Conservation (phyloP, 2,888 invertebrate genomes). For the Drosophila lacicola region DNA sequence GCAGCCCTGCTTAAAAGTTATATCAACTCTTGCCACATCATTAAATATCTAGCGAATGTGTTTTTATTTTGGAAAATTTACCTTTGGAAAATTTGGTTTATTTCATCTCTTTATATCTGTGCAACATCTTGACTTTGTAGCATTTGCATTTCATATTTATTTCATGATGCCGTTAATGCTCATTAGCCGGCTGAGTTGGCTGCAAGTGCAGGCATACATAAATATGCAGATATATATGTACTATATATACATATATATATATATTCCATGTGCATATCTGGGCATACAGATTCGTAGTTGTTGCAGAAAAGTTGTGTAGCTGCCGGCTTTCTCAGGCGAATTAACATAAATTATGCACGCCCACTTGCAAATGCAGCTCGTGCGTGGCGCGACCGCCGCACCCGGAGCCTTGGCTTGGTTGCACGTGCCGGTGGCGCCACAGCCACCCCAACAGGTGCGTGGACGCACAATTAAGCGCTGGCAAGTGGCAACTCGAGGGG, state of each 20-base stretch:
- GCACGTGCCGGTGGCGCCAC: slow-evolving; percentile 41
- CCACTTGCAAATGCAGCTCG: slow-evolving; percentile 78
- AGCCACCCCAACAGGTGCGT: slow-evolving; percentile 53
- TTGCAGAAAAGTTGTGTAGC: slow-evolving; percentile 50
- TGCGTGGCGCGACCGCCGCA: slow-evolving; percentile 55
- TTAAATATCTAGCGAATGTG: too few species aligned
- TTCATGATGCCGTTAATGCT: slow-evolving; percentile 45
- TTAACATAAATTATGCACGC: slow-evolving; percentile 82
- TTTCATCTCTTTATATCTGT: not conserved
- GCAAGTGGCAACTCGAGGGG: slow-evolving; percentile 44
- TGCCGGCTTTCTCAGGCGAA: slow-evolving; percentile 67
- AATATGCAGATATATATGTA: not conserved
- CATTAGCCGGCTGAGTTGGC: slow-evolving; percentile 55
- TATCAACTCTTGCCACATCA: too few species aligned
- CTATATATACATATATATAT: not conserved
- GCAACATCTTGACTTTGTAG: slow-evolving; percentile 4
- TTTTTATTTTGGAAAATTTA: not conserved
- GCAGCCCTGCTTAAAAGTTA: too few species aligned
- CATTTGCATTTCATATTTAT: slow-evolving; percentile 51
- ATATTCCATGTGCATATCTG: not conserved
- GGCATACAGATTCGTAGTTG: slow-evolving; percentile 26
- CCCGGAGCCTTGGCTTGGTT: slow-evolving; percentile 48
- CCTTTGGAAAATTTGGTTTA: not conserved
- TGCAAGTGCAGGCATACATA: slow-evolving; percentile 28
- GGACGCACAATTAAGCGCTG: slow-evolving; percentile 68